phyloP scores from a whole-genome alignment of 1,140 invertebrate species.

The Eubasilissa regina region DNA sequence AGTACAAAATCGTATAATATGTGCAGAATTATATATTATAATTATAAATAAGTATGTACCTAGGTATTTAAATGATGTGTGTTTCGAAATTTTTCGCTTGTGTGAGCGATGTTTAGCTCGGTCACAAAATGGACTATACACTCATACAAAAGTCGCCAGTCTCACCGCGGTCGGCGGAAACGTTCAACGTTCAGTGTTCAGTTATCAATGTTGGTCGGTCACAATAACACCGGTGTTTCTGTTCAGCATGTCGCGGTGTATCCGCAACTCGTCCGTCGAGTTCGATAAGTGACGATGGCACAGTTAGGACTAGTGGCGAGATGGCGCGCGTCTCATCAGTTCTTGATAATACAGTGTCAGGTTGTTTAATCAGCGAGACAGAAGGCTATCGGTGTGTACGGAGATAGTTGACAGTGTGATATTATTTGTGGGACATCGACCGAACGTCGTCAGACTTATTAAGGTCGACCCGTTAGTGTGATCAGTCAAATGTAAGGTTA shows the following conservation, averaged over 20 bases:
- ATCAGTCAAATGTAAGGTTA: too few relatives aligned
- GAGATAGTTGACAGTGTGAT: background rate
- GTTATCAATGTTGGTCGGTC: conserved; percentile 5
- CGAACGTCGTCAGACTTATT: too few relatives aligned
- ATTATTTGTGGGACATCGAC: too few relatives aligned
- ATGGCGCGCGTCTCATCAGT: too few relatives aligned
- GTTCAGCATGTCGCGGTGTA: background rate
- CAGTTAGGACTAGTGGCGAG: too few relatives aligned
- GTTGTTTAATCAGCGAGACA: background rate
- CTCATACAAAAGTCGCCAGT: conserved; percentile 47
- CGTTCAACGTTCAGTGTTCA: background rate
- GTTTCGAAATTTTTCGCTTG: conserved; percentile 15
- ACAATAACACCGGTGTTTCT: background rate
- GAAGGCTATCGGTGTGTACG: background rate
- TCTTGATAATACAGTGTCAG: too few relatives aligned
- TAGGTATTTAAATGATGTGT: background rate
- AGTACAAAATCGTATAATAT: background rate
- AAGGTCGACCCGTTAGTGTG: too few relatives aligned
- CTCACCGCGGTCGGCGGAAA: conserved; percentile 8
- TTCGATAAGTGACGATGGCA: too few relatives aligned
- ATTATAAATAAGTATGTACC: background rate
- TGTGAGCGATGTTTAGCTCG: conserved; percentile 55
- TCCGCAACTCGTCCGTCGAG: background rate
- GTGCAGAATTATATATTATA: background rate
- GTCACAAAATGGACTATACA: conserved; percentile 62